Conservation (phyloP, 64 coral and sea anemone species). For the Porites lutea region DNA sequence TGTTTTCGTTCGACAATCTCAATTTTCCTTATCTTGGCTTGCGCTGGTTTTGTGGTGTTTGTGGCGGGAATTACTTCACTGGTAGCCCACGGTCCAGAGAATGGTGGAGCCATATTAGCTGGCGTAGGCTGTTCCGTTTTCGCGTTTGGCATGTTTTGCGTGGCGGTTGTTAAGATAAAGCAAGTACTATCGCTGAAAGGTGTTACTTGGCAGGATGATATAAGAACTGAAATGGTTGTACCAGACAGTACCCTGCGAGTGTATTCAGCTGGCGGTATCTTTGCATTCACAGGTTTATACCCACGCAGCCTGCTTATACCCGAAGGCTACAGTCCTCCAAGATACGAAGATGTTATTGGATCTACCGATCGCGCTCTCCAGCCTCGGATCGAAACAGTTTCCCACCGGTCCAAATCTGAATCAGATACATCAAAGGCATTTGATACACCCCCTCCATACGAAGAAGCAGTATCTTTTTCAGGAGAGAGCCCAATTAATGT, state of each 20-base stretch:
- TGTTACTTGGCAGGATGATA: no score
- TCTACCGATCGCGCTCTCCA: accelerated
- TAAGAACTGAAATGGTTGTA: no score
- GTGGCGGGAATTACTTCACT: not conserved
- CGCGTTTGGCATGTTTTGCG: not conserved
- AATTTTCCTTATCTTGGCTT: not conserved
- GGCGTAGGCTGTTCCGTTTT: not conserved
- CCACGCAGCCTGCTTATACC: not conserved
- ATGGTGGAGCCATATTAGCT: not conserved
- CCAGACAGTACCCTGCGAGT: no score
- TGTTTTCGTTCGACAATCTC: not conserved
- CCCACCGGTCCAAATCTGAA: not conserved
- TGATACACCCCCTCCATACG: not conserved
- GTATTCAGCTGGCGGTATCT: no score
- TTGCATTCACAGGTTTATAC: no score
- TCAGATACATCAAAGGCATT: not conserved
- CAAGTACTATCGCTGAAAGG: no score
- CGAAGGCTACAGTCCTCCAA: not conserved
- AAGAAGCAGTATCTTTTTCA: not conserved
- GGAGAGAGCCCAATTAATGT: no score
- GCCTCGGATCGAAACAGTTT: not conserved
- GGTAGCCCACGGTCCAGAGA: not conserved
- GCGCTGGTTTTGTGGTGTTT: not conserved
- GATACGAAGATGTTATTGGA: not conserved
- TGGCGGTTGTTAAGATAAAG: not conserved